Evolutionary conservation across 1,140 invertebrate species (phyloP).

Genomic region (Branchinecta lynchi): DNA sequence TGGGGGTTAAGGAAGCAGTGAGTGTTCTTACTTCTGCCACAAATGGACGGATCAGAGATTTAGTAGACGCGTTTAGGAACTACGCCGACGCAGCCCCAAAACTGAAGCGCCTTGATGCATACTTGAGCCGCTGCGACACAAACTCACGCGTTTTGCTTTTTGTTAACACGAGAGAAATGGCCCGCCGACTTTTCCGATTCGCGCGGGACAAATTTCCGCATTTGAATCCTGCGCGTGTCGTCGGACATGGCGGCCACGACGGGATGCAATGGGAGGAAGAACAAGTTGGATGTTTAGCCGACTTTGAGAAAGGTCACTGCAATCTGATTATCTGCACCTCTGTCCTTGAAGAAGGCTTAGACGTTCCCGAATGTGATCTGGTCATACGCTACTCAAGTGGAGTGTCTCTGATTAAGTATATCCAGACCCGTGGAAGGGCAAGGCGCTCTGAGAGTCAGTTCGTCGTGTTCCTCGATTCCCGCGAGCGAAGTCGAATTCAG

Average conservation of each 20-base stretch:
- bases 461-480: constrained; percentile 12
- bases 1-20: constrained; percentile 13
- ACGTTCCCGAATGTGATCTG: constrained; percentile 11
- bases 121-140: not conserved
- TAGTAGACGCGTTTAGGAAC: not conserved
- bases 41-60: not conserved
- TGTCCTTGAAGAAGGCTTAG: constrained; percentile 14
- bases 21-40: not conserved
- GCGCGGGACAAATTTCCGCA: not conserved
- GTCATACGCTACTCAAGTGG: constrained; percentile 12
- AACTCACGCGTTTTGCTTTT: constrained; percentile 2
- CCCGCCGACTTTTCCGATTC: not conserved
- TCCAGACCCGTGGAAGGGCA: constrained; percentile 13
- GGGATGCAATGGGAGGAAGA: constrained; percentile 15
- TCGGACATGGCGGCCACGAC: constrained; percentile 13
- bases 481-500: not conserved
- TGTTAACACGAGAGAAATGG: constrained; percentile 13
- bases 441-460: not conserved
- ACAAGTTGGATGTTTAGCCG: not conserved
- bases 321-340: constrained; percentile 12
- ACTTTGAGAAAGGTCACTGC: not conserved
- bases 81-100: not conserved
- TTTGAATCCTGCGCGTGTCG: not conserved
- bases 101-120: not conserved
- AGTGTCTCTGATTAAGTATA: not conserved